Evolutionary conservation across 2,888 invertebrate genomes (phyloP).

Genomic region (Drosophila siamana): DNA sequence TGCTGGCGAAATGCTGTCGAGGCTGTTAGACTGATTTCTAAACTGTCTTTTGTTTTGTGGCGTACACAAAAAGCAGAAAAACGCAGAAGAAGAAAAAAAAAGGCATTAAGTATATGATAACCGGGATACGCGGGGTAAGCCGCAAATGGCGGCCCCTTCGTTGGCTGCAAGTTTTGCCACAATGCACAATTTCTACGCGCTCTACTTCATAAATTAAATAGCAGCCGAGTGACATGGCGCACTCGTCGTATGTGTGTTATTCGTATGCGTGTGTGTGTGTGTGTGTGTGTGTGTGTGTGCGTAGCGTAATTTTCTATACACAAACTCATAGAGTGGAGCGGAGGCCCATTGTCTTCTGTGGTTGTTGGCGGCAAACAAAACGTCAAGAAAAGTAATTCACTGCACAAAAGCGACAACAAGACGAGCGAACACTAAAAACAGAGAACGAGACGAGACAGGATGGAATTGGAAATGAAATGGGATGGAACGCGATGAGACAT

Average conservation of each 20-base stretch:
- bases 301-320: conserved; percentile 50
- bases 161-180: conserved; percentile 64
- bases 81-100: conserved; percentile 31
- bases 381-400: conserved; percentile 76
- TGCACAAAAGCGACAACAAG: conserved; percentile 54
- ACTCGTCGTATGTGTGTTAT: conserved; percentile 9
- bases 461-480: conserved; percentile 11
- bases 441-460: conserved; percentile 8
- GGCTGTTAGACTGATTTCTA: conserved; percentile 63
- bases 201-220: conserved; percentile 84
- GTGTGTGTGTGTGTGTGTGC: conserved; percentile 22
- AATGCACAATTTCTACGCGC: conserved; percentile 82
- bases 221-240: conserved; percentile 62
- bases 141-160: not conserved
- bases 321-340: conserved; percentile 17
- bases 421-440: conserved; percentile 4
- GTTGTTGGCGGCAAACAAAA: conserved; percentile 75
- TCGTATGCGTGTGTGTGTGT: not conserved
- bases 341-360: conserved; percentile 68
- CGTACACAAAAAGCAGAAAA: conserved; percentile 54
- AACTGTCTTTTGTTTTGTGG: conserved; percentile 76
- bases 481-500: conserved; percentile 25
- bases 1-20: conserved; percentile 17
- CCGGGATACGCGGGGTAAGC: conserved; percentile 29
- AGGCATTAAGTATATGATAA: conserved; percentile 72